Evolutionary conservation across 2,797 vertebrate species (phyloP).

Genomic region (Sardinella longiceps): DNA sequence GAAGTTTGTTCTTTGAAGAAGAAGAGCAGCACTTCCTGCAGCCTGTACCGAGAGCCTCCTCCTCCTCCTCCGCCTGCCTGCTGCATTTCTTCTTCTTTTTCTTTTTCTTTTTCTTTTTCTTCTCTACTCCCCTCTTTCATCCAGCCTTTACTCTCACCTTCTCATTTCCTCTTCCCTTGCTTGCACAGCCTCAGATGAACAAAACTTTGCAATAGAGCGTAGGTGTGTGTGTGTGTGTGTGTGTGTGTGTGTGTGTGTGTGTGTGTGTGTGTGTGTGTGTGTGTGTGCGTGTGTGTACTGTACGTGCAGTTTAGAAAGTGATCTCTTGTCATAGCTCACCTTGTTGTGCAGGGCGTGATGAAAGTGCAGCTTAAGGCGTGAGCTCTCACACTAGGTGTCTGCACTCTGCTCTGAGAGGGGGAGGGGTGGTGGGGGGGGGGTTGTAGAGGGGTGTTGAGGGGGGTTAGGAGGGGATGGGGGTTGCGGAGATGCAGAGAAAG

Average conservation of each 20-base stretch:
- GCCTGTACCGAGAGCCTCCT: background rate
- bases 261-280: constrained; percentile 18
- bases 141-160: background rate
- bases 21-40: background rate
- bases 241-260: background rate
- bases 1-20: constrained; percentile 22
- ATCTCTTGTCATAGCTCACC: constrained; percentile 51
- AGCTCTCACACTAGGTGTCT: constrained; percentile 43
- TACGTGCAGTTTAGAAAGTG: constrained; percentile 26
- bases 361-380: constrained; percentile 52
- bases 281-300: background rate
- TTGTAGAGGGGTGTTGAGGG: too few relatives aligned
- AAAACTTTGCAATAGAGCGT: background rate
- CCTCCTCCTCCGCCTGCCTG: too few relatives aligned
- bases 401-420: too few relatives aligned
- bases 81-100: background rate
- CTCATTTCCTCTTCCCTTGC: background rate
- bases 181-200: background rate
- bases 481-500: constrained; percentile 49
- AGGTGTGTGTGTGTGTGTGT: constrained; percentile 1
- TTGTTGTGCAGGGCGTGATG: constrained; percentile 47
- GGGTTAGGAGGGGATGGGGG: constrained; percentile 30
- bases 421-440: background rate
- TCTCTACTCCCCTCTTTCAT: background rate
- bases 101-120: background rate